Evolutionary conservation across 2,113 vertebrate species (phyloP).

Genomic region (Varanus komodoensis): DNA sequence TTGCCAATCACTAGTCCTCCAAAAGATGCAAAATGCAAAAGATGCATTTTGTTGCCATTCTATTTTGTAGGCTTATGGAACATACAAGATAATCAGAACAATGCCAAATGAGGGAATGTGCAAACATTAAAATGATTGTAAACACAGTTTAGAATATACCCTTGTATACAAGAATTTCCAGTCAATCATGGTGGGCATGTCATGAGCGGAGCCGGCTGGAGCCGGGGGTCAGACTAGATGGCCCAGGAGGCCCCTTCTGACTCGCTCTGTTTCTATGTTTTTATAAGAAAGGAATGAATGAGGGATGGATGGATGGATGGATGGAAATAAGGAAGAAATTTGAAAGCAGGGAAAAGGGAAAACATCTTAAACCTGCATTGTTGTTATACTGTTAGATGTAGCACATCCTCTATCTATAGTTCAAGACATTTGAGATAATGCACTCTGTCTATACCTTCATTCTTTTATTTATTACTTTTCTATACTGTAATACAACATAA

Average conservation of each 20-base stretch:
- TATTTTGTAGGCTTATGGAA: constrained; percentile 41
- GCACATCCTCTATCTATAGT: not conserved
- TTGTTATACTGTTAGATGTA: not conserved
- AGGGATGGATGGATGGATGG: no score
- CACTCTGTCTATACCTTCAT: not conserved
- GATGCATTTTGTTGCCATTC: not conserved
- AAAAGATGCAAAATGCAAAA: no score
- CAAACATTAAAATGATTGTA: not conserved
- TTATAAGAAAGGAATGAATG: no score
- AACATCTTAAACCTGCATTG: not conserved
- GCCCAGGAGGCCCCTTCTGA: no score
- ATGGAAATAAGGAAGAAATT: not conserved
- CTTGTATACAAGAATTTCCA: constrained; percentile 10
- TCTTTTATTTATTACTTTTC: no score
- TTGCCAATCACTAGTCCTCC: not conserved
- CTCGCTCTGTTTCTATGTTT: no score
- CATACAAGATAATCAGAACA: constrained; percentile 40
- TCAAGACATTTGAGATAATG: not conserved
- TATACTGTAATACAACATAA: no score
- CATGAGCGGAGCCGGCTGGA: no score
- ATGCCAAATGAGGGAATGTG: constrained; percentile 42
- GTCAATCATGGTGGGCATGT: no score
- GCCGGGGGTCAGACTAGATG: no score
- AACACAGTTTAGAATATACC: constrained; percentile 10
- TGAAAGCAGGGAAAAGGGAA: not conserved